Evolutionary conservation across 2,113 vertebrate genomes (phyloP).

Genomic region (Thamnaconus septentrionalis): DNA sequence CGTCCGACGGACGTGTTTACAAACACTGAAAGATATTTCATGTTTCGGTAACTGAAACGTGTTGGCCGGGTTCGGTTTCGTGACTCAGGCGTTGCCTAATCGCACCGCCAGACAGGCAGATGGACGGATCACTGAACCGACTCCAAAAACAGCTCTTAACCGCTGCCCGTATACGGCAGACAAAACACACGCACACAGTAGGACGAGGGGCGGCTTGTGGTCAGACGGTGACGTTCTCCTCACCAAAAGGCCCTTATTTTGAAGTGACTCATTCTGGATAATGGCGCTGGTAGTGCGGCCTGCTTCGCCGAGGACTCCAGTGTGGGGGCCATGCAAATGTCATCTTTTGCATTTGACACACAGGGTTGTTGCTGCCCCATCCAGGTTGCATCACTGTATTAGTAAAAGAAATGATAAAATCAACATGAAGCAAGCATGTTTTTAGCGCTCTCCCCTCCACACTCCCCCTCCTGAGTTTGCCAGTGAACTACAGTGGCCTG

Average conservation of each 20-base stretch:
- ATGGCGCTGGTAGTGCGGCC: constrained; percentile 30
- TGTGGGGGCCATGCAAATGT: no score
- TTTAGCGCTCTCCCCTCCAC: no score
- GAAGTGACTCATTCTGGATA: constrained; percentile 26
- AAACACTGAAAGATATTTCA: constrained; percentile 3
- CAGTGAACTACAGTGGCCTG: no score
- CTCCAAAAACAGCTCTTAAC: constrained; percentile 46
- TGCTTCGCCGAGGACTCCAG: constrained; percentile 20
- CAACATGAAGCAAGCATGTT: no score
- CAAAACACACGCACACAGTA: neutral
- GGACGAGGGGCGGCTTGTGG: constrained; percentile 31
- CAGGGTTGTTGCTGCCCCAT: no score
- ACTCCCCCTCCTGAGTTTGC: no score
- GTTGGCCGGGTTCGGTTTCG: neutral
- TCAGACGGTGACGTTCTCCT: constrained; percentile 35
- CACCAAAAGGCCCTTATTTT: constrained; percentile 33
- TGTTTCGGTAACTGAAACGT: constrained; percentile 20
- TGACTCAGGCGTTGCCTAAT: constrained; percentile 51
- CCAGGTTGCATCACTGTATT: no score
- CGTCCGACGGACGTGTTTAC: constrained; percentile 23
- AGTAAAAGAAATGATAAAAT: no score
- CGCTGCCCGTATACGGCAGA: constrained; percentile 12
- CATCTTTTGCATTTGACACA: no score
- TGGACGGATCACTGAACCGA: constrained; percentile 44
- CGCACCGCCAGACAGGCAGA: constrained; percentile 50